phyloP scores from a whole-genome alignment of 2,888 invertebrate species.

The Eupithecia vulgata region DNA sequence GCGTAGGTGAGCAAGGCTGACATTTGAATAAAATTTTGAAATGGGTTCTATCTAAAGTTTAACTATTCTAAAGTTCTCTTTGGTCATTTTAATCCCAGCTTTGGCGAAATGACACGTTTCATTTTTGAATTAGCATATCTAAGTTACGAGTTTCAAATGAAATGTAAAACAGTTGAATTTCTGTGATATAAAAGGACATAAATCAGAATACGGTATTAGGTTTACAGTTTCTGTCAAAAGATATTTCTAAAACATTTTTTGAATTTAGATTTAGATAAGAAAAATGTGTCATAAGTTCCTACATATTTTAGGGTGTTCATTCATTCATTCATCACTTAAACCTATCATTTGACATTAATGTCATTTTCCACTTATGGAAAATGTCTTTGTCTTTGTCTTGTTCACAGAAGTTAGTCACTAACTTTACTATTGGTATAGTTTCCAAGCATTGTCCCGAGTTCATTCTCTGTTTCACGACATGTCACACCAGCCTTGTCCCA shows the following conservation, averaged over 20 bases:
- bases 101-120: slow-evolving; percentile 5
- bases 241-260: neutral
- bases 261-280: neutral
- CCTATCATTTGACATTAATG: neutral
- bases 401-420: neutral
- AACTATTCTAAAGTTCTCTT: neutral
- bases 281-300: neutral
- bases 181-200: neutral
- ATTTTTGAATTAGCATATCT: slow-evolving; percentile 4
- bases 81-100: neutral
- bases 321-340: neutral
- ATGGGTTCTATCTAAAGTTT: slow-evolving; percentile 1
- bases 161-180: neutral
- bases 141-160: neutral
- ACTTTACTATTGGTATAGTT: neutral
- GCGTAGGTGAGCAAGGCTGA: neutral
- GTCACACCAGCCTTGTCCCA: neutral
- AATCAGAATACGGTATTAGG: neutral
- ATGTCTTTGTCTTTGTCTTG: neutral
- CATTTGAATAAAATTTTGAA: neutral
- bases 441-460: neutral
- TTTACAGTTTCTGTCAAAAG: neutral
- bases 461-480: neutral
- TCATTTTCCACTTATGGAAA: neutral
- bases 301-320: neutral